Conservation (phyloP, 2,113 vertebrate genomes). For the Cephalopholis sonnerati region DNA sequence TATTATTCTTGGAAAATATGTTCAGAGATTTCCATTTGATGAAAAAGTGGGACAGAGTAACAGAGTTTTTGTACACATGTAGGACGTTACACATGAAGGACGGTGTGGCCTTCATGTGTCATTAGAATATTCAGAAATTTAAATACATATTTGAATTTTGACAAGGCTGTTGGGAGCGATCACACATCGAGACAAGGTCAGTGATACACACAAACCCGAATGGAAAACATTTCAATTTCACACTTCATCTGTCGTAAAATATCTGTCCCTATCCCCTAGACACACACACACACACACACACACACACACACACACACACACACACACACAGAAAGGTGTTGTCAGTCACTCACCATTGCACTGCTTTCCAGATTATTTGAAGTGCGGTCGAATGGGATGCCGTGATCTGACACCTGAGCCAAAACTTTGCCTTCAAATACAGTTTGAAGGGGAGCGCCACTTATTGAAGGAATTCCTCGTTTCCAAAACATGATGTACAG, state of each 20-base stretch:
- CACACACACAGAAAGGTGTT: slow-evolving; percentile 11
- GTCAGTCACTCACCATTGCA: slow-evolving; percentile 61
- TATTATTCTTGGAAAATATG: not conserved
- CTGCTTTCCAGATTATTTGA: slow-evolving; percentile 45
- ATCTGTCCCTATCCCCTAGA: slow-evolving; percentile 20
- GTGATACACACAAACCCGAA: slow-evolving; percentile 34
- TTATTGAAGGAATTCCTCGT: not conserved
- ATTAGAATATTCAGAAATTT: slow-evolving; percentile 48
- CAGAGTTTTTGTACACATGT: not conserved
- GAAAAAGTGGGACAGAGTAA: not conserved
- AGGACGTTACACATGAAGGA: not conserved
- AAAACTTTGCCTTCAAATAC: slow-evolving; percentile 29
- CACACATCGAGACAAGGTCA: slow-evolving; percentile 55
- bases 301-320: slow-evolving; percentile 39
- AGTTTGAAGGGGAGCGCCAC: not conserved
- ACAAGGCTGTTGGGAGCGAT: not conserved
- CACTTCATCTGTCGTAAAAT: slow-evolving; percentile 75
- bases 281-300: slow-evolving; percentile 45
- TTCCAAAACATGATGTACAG: not conserved
- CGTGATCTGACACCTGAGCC: slow-evolving; percentile 63
- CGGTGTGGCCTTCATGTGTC: slow-evolving; percentile 49
- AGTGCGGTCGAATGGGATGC: slow-evolving; percentile 19
- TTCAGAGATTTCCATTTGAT: not conserved
- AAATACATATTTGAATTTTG: slow-evolving; percentile 55
- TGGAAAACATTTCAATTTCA: slow-evolving; percentile 83